A percentile compares a stretch with the other conserved stretches of the same genome.
Conservation (phyloP, 2,797 vertebrate species). For the Leucoraja ocellata region DNA sequence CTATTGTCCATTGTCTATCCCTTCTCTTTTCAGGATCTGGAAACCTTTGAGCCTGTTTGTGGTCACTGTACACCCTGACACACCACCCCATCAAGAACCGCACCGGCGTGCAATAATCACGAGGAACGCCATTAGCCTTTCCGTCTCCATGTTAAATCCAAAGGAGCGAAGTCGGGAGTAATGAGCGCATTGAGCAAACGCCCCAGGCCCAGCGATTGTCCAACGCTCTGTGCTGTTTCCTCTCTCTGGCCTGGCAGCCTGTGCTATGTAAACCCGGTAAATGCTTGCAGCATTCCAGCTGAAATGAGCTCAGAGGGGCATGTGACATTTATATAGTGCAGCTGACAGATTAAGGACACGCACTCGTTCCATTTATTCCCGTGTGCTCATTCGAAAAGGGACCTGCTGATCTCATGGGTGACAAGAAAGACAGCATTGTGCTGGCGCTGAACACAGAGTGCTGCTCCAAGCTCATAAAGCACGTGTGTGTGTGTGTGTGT, state of each 20-base stretch:
- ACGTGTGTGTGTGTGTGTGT: slow-evolving; percentile 47
- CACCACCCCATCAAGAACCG: slow-evolving; percentile 68
- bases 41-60: slow-evolving; percentile 55
- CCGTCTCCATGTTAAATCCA: slow-evolving; percentile 58
- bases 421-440: slow-evolving; percentile 73
- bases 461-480: slow-evolving; percentile 55
- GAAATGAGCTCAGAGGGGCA: slow-evolving; percentile 60
- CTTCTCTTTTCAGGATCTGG: slow-evolving; percentile 46
- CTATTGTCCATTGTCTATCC: neutral
- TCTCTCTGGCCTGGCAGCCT: slow-evolving; percentile 38
- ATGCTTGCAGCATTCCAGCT: slow-evolving; percentile 58
- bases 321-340: slow-evolving; percentile 59
- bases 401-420: slow-evolving; percentile 57
- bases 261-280: slow-evolving; percentile 45
- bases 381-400: slow-evolving; percentile 62
- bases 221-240: slow-evolving; percentile 47
- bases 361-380: slow-evolving; percentile 62
- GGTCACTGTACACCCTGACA: slow-evolving; percentile 58
- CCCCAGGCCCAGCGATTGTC: slow-evolving; percentile 52
- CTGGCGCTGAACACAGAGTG: slow-evolving; percentile 56
- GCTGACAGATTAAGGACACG: slow-evolving; percentile 63
- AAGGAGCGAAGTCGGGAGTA: slow-evolving; percentile 42
- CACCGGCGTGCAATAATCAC: slow-evolving; percentile 58
- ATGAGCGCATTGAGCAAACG: slow-evolving; percentile 47
- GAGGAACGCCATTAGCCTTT: slow-evolving; percentile 61